phyloP scores from a whole-genome alignment of 1,140 invertebrate species.

The Tetranychus cinnabarinus region DNA sequence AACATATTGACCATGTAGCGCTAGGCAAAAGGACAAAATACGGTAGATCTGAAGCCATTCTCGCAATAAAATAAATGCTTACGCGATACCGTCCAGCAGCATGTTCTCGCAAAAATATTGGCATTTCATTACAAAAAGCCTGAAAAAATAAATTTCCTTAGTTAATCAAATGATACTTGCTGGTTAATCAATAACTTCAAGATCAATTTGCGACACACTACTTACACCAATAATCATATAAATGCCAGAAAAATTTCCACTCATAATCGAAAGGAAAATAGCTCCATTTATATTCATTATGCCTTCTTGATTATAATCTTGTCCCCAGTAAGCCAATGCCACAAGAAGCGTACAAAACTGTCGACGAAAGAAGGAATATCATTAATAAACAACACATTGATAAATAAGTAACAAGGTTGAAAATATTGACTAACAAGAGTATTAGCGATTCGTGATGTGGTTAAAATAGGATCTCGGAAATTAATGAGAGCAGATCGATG shows the following conservation, averaged over 20 bases:
- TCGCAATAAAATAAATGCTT: constrained; percentile 25
- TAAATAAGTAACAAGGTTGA: not conserved
- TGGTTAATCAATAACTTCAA: no score
- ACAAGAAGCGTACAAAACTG: constrained; percentile 63
- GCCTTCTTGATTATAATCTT: constrained; percentile 55
- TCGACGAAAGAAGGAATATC: not conserved
- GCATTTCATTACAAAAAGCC: not conserved
- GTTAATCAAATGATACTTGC: not conserved
- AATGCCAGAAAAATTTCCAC: constrained; percentile 47
- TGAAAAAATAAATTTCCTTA: not conserved
- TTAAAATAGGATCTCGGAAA: not conserved
- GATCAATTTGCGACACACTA: no score
- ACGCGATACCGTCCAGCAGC: constrained; percentile 22
- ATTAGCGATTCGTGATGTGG: not conserved
- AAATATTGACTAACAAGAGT: not conserved
- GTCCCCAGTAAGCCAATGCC: constrained; percentile 65
- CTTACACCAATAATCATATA: not conserved
- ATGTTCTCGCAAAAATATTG: not conserved
- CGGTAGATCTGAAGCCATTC: not conserved
- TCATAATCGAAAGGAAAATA: constrained; percentile 72
- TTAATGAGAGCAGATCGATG: not conserved
- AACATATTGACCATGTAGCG: not conserved
- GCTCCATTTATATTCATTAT: constrained; percentile 88
- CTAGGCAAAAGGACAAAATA: not conserved
- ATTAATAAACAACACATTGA: not conserved